Evolutionary conservation across 1,140 invertebrate species (phyloP).

Genomic region (Aphaenogaster ashmeadi): DNA sequence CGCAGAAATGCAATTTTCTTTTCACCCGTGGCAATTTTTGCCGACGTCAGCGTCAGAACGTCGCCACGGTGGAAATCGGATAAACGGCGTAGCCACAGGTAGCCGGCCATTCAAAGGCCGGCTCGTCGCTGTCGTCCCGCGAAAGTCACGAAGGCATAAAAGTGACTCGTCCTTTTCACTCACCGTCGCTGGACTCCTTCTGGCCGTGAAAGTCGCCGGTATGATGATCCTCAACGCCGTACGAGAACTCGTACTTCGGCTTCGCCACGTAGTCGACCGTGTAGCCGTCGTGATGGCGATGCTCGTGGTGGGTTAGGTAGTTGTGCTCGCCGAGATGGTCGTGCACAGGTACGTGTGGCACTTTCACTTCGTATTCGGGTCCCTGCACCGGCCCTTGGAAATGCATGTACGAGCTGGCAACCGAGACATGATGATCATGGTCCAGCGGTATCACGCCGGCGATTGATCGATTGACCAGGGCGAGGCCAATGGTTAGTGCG

Average conservation of each 20-base stretch:
- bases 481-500: constrained; percentile 66
- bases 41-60: constrained; percentile 29
- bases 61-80: constrained; percentile 25
- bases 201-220: constrained; percentile 90
- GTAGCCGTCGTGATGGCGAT: constrained; percentile 66
- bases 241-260: constrained; percentile 89
- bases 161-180: constrained; percentile 62
- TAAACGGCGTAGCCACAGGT: constrained; percentile 57
- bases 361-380: constrained; percentile 82
- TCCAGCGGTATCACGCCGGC: constrained; percentile 73
- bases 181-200: constrained; percentile 88
- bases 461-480: constrained; percentile 63
- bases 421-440: constrained; percentile 72
- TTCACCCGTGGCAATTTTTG: constrained; percentile 52
- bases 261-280: constrained; percentile 84
- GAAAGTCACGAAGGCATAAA: constrained; percentile 43
- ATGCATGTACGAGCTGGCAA: constrained; percentile 84
- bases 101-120: constrained; percentile 36
- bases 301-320: constrained; percentile 71
- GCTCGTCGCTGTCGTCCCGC: neutral
- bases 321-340: constrained; percentile 81
- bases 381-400: constrained; percentile 85
- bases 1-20: constrained; percentile 58
- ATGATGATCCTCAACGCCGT: constrained; percentile 89
- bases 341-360: constrained; percentile 79